Base-by-base conservation (phyloP, 2,113 vertebrate genomes). In the Cyanoramphus novaezelandiae region DNA sequence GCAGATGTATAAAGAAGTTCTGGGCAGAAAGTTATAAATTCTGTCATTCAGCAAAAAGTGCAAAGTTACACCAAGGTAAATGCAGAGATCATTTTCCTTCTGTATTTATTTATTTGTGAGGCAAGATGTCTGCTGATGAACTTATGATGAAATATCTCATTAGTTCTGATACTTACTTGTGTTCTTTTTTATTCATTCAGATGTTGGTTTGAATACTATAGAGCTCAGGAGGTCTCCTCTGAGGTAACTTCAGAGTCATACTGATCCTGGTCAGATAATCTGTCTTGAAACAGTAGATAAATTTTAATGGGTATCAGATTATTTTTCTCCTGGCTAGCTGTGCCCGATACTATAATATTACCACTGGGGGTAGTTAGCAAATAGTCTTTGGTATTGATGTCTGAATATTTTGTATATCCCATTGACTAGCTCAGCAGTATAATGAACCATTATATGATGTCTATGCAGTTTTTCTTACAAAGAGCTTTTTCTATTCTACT, bases 371-470 rank as follows among this genome's bases (percentile, higher is more conserved):
- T 81, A 53, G 72, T 95, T 78, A 81, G 11, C 52, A 88, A 93
- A 75, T 49, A 76, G 35, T 17, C 24, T 82, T 94, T 87, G 53
- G 52, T 77, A 85, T 57, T 33, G 27, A 70, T 83, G 50, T 39
- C 67, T 77, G 75, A 90, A 41, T 87, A 65, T 60, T 94, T 90
- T 85, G 70, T 80, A 69, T 77, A 89, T 90, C 53, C 89, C 49
- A 65, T 37, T 69, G 87, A 89, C 68, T 78, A 60, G 11, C 72
- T 81, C 72, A 64, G 72, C 69, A 89, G 29, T 57, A 62, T 27
- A 88, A 86, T 68, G 43, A 86, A 86, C 55, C 1, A 3, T 83
- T 93, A 44, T 44, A 74, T 71, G 46, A 88, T 91, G 19, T 17
- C 47, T 78, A 23, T 86, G 55, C 53, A 60, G 43, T 35, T 74